A percentile compares a stretch with the other conserved stretches of the same genome.
phyloP scores from a whole-genome alignment of 2,113 vertebrate species.

The Sclerurus mexicanus region DNA sequence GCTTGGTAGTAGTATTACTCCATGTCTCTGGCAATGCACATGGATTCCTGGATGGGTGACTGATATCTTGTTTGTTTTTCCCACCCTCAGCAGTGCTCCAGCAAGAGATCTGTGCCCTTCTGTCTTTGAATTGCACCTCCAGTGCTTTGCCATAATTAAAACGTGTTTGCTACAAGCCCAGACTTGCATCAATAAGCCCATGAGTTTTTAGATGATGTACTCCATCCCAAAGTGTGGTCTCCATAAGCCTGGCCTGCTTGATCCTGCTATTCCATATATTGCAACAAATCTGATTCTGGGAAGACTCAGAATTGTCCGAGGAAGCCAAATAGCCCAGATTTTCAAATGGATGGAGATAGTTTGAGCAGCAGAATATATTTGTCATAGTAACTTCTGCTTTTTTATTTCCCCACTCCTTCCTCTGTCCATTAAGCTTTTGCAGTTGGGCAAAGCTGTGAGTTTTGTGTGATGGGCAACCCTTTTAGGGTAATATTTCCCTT shows the following conservation, averaged over 20 bases:
- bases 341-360: neutral
- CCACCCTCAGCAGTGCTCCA: neutral
- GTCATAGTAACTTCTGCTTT: neutral
- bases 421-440: neutral
- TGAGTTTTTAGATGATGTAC: neutral
- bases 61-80: neutral
- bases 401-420: too few relatives aligned
- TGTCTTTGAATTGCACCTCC: neutral
- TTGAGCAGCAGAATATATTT: neutral
- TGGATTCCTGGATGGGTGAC: rapidly evolving
- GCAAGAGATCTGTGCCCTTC: neutral
- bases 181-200: neutral
- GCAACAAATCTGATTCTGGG: neutral
- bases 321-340: neutral
- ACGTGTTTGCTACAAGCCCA: neutral
- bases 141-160: neutral
- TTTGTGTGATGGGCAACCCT: neutral
- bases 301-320: neutral
- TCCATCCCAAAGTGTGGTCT: neutral
- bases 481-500: neutral
- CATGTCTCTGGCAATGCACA: neutral
- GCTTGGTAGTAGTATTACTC: neutral
- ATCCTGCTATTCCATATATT: neutral
- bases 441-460: neutral
- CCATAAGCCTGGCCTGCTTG: neutral